Base-by-base conservation (phyloP, 2,797 vertebrate genomes). In the Bradypodion ventrale region DNA sequence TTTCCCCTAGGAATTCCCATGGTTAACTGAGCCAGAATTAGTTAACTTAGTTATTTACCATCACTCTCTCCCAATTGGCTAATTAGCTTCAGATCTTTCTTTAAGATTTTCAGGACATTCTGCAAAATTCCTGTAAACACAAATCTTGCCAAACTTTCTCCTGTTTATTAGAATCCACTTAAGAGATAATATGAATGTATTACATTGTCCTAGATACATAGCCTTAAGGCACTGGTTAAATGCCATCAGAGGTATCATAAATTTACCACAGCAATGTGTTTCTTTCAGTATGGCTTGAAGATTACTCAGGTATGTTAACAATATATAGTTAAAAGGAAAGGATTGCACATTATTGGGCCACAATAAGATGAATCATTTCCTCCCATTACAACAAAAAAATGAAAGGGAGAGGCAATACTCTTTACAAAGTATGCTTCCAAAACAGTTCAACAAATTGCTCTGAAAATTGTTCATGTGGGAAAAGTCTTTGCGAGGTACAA, bases 71-170 rank as follows among this genome's bases (percentile, higher is more conserved):
- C 65, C 40, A 60, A 37, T 13, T 83, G 75, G 52, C 65, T 83
- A 83, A 83, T 83, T 83, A 83, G 82, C 25, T 27, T 19, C 23
- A 60, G 52, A 42, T 77, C 52, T 70, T 77, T 77, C 37, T 23
- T 35, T 42, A 83, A 83, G 49, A 29, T 29, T 76, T 77, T 69
- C 74, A 77, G 49, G 49, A 59, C 19, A 56, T 75, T 35, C 16
- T 83, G 4, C 29, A 75, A 69, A 70, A 35, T 70, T 77, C 56
- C 49, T 77, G 60, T 70, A 56, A 83, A 77, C 15, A 69, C 8
- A 77, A 42, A 27, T 27, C 23, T 70, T 77, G 65, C 65, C 74
- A 83, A 70, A 35, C 13, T 9, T 70, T 44, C 2, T 68, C 35
- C 29, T 21, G 29, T 73, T 73, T 62, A 74, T 40, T 63, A 35